A percentile compares a stretch with the other conserved stretches of the same genome.
Evolutionary conservation across 2,113 vertebrate genomes (phyloP).

Genomic region (Scalopus aquaticus): DNA sequence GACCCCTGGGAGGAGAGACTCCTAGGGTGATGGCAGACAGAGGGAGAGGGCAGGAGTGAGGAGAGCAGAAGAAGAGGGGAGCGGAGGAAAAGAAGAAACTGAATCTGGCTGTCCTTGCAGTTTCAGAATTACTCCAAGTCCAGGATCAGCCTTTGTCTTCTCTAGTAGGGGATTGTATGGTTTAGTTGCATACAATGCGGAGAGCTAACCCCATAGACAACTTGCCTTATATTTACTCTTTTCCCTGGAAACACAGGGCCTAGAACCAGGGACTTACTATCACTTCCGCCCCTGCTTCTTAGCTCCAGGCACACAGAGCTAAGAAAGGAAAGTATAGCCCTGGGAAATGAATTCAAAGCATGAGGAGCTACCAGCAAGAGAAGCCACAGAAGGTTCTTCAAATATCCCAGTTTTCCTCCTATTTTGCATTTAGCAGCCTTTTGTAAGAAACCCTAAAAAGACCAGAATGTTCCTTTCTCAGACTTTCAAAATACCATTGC

Average conservation of each 20-base stretch:
- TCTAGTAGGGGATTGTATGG: too few species aligned
- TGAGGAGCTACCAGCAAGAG: neutral
- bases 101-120: neutral
- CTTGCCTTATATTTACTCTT: neutral
- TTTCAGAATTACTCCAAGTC: neutral
- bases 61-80: fast-evolving
- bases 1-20: neutral
- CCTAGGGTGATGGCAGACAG: neutral
- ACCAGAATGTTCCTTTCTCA: conserved; percentile 32
- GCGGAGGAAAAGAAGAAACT: neutral
- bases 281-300: neutral
- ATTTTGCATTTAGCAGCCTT: neutral
- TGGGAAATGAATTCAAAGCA: neutral
- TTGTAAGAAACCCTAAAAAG: conserved; percentile 41
- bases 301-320: neutral
- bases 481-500: neutral
- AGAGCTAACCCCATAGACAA: neutral
- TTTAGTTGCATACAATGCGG: neutral
- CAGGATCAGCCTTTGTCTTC: neutral
- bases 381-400: neutral
- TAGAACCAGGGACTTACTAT: neutral
- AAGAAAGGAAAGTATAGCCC: neutral
- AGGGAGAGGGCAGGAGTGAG: too few species aligned
- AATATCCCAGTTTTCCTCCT: neutral
- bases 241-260: neutral